Conservation (phyloP, 2,797 vertebrate species). For the Acanthurus lineatus region DNA sequence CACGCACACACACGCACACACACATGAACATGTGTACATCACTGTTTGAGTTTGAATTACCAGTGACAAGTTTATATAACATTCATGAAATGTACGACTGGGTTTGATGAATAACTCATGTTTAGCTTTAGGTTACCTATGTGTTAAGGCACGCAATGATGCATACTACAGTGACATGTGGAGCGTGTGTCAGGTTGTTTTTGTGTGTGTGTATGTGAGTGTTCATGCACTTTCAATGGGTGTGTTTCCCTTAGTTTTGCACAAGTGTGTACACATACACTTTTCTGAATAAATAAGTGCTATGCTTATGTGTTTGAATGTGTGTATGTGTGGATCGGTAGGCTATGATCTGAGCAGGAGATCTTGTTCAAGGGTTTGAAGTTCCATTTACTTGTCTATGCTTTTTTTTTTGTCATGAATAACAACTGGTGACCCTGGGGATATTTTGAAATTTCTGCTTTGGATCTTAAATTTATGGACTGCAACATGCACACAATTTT, state of each 20-base stretch:
- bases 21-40: too few species aligned
- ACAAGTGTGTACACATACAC: neutral
- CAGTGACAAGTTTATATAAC: slow-evolving; percentile 33
- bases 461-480: neutral
- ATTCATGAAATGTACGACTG: slow-evolving; percentile 39
- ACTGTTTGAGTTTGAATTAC: slow-evolving; percentile 16
- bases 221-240: neutral
- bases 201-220: neutral
- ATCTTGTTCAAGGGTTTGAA: neutral
- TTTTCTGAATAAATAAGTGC: neutral
- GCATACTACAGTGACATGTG: slow-evolving; percentile 7
- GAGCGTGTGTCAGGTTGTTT: neutral
- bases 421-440: neutral
- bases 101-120: slow-evolving; percentile 46
- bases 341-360: neutral
- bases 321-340: neutral
- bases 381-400: neutral
- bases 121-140: slow-evolving; percentile 12
- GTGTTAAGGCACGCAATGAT: neutral
- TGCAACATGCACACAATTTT: neutral
- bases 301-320: neutral
- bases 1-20: neutral
- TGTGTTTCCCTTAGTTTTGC: neutral
- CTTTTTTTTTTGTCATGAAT: neutral
- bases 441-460: neutral